These are phyloP conservation scores for Ditula angustiorana DNA, from an alignment of 2,888 invertebrate genomes.

Conservation along the genomic window DNA sequence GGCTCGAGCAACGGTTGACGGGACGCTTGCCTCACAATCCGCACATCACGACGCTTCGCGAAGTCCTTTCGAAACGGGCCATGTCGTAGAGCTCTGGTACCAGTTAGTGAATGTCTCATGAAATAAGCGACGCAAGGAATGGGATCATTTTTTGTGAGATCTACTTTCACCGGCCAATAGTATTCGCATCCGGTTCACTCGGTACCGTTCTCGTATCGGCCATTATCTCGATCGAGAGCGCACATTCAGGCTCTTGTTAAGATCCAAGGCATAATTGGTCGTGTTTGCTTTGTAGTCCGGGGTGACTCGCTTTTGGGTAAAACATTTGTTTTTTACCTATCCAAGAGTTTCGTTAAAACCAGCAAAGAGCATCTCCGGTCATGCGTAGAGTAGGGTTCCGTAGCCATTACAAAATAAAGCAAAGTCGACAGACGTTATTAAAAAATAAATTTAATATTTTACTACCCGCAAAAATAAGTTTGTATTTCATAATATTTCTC, in stretches of 20 bases:
- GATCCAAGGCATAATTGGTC: constrained; percentile 7
- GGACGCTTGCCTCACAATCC: constrained; percentile 23
- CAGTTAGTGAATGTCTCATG: constrained; percentile 78
- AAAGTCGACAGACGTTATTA: no score
- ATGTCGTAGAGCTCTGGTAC: constrained; percentile 26
- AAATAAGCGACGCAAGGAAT: constrained; percentile 79
- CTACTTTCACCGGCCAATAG: constrained; percentile 83
- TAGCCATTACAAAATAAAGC: no score
- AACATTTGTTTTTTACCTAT: no score
- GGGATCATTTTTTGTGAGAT: constrained; percentile 84
- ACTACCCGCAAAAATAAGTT: no score
- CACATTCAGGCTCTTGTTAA: constrained; percentile 31
- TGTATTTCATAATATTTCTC: no score
- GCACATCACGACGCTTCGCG: constrained; percentile 42
- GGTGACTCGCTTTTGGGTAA: background rate
- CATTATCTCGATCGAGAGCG: constrained; percentile 63
- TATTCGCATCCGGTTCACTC: constrained; percentile 78
- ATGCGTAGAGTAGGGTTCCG: no score
- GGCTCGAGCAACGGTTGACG: constrained; percentile 1
- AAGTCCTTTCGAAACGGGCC: constrained; percentile 49
- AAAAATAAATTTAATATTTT: no score
- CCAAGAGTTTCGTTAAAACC: no score
- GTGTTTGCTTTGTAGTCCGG: background rate
- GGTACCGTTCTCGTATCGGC: constrained; percentile 72
- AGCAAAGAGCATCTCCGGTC: no score